These are phyloP conservation scores for Macropodus opercularis DNA, from an alignment of 2,797 vertebrate species.

Conservation along the genomic window DNA sequence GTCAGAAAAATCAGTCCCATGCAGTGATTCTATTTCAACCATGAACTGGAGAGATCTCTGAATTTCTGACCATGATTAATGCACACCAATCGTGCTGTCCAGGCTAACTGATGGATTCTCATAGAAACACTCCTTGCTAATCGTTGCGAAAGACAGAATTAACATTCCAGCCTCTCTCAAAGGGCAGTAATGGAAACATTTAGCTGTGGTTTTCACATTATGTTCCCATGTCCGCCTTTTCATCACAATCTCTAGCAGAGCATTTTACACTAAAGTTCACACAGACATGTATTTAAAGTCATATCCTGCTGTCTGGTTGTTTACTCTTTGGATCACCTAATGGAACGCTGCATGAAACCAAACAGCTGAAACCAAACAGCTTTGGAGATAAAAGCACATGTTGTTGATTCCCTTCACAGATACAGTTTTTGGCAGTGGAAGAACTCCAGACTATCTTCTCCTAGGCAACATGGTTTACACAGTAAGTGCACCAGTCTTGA, in stretches of 20 bases:
- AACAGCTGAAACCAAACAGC: constrained; percentile 31
- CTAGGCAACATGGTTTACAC: constrained; percentile 99
- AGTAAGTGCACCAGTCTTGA: constrained; percentile 82
- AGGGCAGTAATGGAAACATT: constrained; percentile 46
- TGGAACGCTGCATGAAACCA: constrained; percentile 46
- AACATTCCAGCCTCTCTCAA: constrained; percentile 36
- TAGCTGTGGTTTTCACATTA: constrained; percentile 31
- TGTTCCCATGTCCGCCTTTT: constrained; percentile 18
- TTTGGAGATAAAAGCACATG: constrained; percentile 52
- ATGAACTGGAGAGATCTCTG: constrained; percentile 22
- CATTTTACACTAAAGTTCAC: constrained; percentile 38
- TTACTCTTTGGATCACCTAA: constrained; percentile 43
- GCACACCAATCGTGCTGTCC: constrained; percentile 1
- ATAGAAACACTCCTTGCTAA: constrained; percentile 19
- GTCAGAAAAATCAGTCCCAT: constrained; percentile 19
- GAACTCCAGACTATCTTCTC: constrained; percentile 96
- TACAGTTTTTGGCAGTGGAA: constrained; percentile 92
- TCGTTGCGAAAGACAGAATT: constrained; percentile 34
- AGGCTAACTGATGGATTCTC: constrained; percentile 20
- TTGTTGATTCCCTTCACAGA: constrained; percentile 83
- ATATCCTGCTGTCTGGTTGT: constrained; percentile 37
- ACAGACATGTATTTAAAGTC: constrained; percentile 16
- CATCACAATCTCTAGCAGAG: constrained; percentile 10
- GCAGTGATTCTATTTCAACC: constrained; percentile 11
- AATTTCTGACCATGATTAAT: constrained; percentile 50